Conservation (phyloP, 2,888 invertebrate genomes). For the Sipha maydis region DNA sequence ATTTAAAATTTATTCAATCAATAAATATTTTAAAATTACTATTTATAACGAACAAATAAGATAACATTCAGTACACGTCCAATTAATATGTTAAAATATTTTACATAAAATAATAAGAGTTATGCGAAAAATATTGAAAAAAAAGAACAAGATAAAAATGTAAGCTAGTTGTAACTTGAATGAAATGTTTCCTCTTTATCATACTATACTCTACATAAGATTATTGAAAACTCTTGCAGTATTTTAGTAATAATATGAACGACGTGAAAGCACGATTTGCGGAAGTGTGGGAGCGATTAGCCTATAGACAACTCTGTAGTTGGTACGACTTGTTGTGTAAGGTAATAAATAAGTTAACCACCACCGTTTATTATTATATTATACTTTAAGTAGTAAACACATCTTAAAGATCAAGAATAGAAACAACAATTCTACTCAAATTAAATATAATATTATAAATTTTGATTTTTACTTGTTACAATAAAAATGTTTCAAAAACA, state of each 20-base stretch:
- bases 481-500: neutral
- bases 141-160: neutral
- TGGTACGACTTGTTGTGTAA: slow-evolving; percentile 43
- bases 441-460: neutral
- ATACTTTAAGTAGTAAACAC: neutral
- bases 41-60: no score
- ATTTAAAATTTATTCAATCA: neutral
- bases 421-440: neutral
- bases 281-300: slow-evolving; percentile 41
- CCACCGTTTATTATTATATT: slow-evolving; percentile 31
- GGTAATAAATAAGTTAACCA: slow-evolving; percentile 39
- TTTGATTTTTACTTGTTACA: neutral
- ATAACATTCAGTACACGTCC: no score
- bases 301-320: slow-evolving; percentile 8
- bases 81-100: neutral
- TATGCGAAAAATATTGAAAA: neutral
- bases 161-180: neutral
- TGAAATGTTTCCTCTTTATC: neutral
- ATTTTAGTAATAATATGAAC: slow-evolving; percentile 16
- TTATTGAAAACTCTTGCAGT: slow-evolving; percentile 13
- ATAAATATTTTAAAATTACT: no score
- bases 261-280: slow-evolving; percentile 25
- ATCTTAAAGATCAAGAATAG: neutral
- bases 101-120: neutral
- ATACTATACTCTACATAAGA: neutral